Percentiles rank a stretch among this genome's conserved stretches.
These are phyloP conservation scores for Ciconia nigra DNA, from an alignment of 2,797 vertebrate genomes.

Conservation along the genomic window DNA sequence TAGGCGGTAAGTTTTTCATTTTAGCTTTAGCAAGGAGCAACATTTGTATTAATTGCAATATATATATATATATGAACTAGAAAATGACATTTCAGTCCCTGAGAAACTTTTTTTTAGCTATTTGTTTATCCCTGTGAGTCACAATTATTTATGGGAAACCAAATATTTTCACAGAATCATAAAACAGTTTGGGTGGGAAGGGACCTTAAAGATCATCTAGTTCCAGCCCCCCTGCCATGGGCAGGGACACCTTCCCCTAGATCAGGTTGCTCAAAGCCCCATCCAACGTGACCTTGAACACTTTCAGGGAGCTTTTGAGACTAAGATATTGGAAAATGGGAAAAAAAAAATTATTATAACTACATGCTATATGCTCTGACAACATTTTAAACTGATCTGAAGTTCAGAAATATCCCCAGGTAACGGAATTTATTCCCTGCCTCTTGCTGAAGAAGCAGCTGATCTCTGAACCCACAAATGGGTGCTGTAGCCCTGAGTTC, in stretches of 20 bases:
- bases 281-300: no score
- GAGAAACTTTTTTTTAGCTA: neutral
- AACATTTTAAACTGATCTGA: neutral
- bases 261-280: no score
- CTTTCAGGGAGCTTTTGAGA: neutral
- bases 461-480: neutral
- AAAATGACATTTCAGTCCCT: neutral
- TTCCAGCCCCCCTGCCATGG: no score
- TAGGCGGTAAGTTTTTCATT: neutral
- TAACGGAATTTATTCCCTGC: neutral
- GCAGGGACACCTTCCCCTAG: no score
- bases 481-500: neutral
- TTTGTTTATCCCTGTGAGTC: neutral
- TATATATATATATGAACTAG: rapidly evolving
- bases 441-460: neutral
- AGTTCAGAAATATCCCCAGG: neutral
- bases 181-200: no score
- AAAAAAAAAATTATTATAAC: neutral
- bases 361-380: neutral
- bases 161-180: neutral
- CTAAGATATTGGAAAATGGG: neutral
- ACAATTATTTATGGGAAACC: neutral
- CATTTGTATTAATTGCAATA: neutral
- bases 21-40: neutral
- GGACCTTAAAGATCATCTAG: no score